Base-by-base conservation (phyloP, 2,888 invertebrate species). In the Tinea trinotella region DNA sequence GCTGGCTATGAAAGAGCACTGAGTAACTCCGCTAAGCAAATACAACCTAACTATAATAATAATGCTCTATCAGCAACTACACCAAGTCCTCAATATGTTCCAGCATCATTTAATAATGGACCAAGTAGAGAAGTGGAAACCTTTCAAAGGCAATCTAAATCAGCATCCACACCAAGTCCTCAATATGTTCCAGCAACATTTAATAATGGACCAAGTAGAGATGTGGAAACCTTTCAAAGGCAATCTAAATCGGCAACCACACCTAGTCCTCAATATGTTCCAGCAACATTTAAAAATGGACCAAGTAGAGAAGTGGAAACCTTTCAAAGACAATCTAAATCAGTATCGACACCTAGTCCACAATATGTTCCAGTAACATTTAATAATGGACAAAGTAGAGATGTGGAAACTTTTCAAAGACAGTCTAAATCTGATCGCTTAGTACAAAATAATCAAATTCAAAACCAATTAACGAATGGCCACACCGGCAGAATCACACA, bases 121-220 rank as follows among this genome's bases (percentile, higher is more conserved):
- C 61, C 62, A 10, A 59, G 61, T n/a, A n/a, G n/a, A n/a, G n/a
- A n/a, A n/a, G n/a, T n/a, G n/a, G n/a, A n/a, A n/a, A n/a, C n/a
- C n/a, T n/a, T n/a, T n/a, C n/a, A n/a, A n/a, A 59, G n/a, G n/a
- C n/a, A n/a, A n/a, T n/a, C n/a, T n/a, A n/a, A n/a, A n/a, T 70
- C 76, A 54, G 75, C 76, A 3, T 76, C 85, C 0, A 81, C 84
- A 1, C 67, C 75, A n/a, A 70, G 70, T 15, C 75, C 82, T 5
- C 68, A 70, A 56, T 81, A 80, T 56, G 57, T 74, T 44, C 73
- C 77, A 34, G 62, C 68, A 1, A 59, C 68, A 20, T 62, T 66
- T 24, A 73, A 69, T 44, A 61, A 66, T 46, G 64, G 63, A 59
- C 61, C 62, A n/a, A 60, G 62, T 12, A 19, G 19, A 19, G 18